These are phyloP conservation scores for Eupeodes corollae DNA, from an alignment of 1,140 invertebrate genomes.

Conservation along the genomic window DNA sequence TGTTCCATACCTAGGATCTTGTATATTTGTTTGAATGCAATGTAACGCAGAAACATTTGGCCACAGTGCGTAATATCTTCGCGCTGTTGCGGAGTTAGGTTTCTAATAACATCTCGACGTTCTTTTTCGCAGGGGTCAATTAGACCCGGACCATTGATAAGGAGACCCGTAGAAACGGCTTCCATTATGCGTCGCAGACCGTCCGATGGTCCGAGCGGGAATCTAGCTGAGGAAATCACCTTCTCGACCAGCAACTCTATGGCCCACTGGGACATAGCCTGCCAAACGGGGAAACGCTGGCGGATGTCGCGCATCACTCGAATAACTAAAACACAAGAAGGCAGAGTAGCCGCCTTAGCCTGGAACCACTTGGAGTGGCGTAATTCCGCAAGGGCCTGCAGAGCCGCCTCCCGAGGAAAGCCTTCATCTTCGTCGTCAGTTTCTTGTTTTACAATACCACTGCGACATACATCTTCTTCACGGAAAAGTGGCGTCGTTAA, in stretches of 20 bases:
- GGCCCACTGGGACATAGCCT: conserved; percentile 81
- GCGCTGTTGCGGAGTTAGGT: conserved; percentile 76
- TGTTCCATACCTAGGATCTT: conserved; percentile 73
- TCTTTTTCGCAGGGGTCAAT: conserved; percentile 97
- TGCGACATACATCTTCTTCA: conserved; percentile 37
- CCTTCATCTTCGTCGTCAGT: conserved; percentile 65
- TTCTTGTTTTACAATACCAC: conserved; percentile 51
- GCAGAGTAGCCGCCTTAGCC: conserved; percentile 89
- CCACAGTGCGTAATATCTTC: conserved; percentile 94
- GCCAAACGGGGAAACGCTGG: conserved; percentile 86
- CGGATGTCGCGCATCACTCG: conserved; percentile 90
- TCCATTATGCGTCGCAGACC: conserved; percentile 87
- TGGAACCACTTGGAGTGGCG: conserved; percentile 99
- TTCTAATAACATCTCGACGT: conserved; percentile 75
- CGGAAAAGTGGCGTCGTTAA: conserved; percentile 90
- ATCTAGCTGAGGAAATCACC: conserved; percentile 77
- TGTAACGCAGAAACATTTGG: conserved; percentile 82
- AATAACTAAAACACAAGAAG: conserved; percentile 92
- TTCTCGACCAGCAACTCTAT: conserved; percentile 92
- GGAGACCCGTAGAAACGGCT: conserved; percentile 80
- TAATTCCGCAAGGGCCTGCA: conserved; percentile 97
- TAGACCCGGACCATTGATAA: conserved; percentile 74
- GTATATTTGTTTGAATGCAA: conserved; percentile 93
- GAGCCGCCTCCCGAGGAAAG: conserved; percentile 96
- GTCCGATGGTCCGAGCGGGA: conserved; percentile 80